Conservation (phyloP, 2,113 vertebrate species). For the Stigmatopora nigra region DNA sequence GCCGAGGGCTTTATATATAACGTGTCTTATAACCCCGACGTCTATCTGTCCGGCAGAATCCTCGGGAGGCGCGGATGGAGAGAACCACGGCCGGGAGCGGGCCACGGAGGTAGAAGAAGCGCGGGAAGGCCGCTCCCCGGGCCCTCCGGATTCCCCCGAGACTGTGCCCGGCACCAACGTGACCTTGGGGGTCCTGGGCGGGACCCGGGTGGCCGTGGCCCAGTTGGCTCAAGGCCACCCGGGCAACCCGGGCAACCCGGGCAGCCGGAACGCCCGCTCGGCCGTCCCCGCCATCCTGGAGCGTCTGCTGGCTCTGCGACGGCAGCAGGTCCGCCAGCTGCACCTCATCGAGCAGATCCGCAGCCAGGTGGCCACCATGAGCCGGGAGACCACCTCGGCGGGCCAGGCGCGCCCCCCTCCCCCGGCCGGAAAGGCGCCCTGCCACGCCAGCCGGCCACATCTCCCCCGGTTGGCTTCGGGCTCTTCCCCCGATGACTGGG, state of each 20-base stretch:
- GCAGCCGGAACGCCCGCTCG: too few relatives aligned
- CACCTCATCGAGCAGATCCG: constrained; percentile 97
- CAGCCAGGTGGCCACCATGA: constrained; percentile 91
- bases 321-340: constrained; percentile 94
- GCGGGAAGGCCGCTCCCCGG: constrained; percentile 61
- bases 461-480: constrained; percentile 66
- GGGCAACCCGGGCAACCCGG: too few relatives aligned
- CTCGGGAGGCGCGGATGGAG: constrained; percentile 69
- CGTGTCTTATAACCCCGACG: too few relatives aligned
- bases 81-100: constrained; percentile 75
- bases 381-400: constrained; percentile 71
- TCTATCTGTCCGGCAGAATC: constrained; percentile 50
- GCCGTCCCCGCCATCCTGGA: constrained; percentile 92
- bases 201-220: constrained; percentile 91
- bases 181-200: constrained; percentile 90
- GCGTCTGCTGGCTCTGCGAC: constrained; percentile 88
- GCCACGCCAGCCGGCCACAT: constrained; percentile 45
- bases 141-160: constrained; percentile 54
- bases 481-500: constrained; percentile 53
- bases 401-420: constrained; percentile 64
- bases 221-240: constrained; percentile 96
- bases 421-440: constrained; percentile 70
- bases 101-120: constrained; percentile 80
- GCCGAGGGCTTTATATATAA: too few relatives aligned
- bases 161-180: constrained; percentile 89